These are phyloP conservation scores for Spilarctia lutea DNA, from an alignment of 2,888 invertebrate species.

Conservation along the genomic window DNA sequence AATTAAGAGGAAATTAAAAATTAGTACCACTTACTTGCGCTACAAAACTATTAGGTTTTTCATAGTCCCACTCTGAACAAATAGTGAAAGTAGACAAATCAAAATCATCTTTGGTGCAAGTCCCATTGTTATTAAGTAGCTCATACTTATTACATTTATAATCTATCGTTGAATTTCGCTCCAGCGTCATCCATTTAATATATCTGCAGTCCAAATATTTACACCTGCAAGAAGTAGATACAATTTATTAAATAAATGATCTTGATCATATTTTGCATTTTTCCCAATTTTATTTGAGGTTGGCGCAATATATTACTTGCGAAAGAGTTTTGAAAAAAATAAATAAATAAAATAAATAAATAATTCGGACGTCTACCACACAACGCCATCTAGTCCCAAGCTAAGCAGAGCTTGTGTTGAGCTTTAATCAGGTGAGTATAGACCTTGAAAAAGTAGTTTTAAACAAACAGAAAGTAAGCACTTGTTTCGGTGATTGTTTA, in stretches of 20 bases:
- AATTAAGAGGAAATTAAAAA: neutral
- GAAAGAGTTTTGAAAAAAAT: no score
- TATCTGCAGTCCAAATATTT: conserved; percentile 27
- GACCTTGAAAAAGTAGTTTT: no score
- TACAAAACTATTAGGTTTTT: conserved; percentile 37
- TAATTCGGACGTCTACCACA: no score
- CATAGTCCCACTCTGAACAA: conserved; percentile 41
- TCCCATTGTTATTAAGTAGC: conserved; percentile 10
- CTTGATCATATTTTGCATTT: no score
- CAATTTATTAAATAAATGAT: neutral
- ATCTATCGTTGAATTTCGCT: conserved; percentile 28
- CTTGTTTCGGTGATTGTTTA: no score
- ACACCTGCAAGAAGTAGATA: conserved; percentile 31
- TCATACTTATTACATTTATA: conserved; percentile 39
- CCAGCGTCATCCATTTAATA: conserved; percentile 19
- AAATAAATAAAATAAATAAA: no score
- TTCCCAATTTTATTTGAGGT: no score
- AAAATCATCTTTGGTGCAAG: conserved; percentile 29
- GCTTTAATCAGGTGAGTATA: no score
- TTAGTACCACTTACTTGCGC: conserved; percentile 36
- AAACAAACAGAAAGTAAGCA: no score
- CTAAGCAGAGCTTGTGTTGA: no score
- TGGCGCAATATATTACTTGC: no score
- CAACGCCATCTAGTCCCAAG: no score
- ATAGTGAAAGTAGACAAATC: conserved; percentile 12